Evolutionary conservation across 2,113 vertebrate genomes (phyloP), one percentile per base, ranked within the genome.

Genomic region (Tetraodon nigroviridis): DNA sequence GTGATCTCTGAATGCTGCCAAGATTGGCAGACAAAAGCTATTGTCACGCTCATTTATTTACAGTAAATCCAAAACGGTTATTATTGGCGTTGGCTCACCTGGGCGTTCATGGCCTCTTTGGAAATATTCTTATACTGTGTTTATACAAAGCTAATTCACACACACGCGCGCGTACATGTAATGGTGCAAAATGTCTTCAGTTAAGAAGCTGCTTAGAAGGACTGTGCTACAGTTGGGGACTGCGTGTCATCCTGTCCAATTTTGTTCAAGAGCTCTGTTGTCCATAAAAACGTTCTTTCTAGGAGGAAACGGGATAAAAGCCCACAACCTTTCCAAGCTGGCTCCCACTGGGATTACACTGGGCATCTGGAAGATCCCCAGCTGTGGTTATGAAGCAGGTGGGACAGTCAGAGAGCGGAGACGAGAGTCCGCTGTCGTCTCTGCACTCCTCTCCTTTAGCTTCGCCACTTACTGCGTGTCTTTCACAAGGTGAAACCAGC

Each of bases 201-300:
- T 51, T 63, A 22, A 68, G 67, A 29, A 44, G 54, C 51, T 51
- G 29, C 50, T 56, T 20, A 55, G 56, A 7, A 42, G 55, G 51
- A 57, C 71, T 76, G 75, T 69, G 81, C 79, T 57, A 51, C 65
- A 61, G 79, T 67, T 75, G 67, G 75, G 75, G 67, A 29, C 20
- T 48, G 40, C 60, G 71, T 58, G 56, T 71, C 32, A 19, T 37
- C 1, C 8, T 37, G 44, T 46, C 44, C 44, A 46, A 10, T 1
- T 46, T 46, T 46, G 44, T 46, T 46, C 44, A 46, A 37, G 44
- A 46, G n/a, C 44, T 46, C 5, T 17, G 1, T 46, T 44, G 14
- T 46, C 6, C 15, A n/a, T 46, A 46, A n/a, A n/a, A 46, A 46
- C 6, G 5, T n/a, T 46, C 44, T 46, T 37, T 12, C 32, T 37